Evolutionary conservation across 2,888 invertebrate genomes (phyloP), one percentile per base, ranked within the genome.

Genomic region (Rhamnusium bicolor): DNA sequence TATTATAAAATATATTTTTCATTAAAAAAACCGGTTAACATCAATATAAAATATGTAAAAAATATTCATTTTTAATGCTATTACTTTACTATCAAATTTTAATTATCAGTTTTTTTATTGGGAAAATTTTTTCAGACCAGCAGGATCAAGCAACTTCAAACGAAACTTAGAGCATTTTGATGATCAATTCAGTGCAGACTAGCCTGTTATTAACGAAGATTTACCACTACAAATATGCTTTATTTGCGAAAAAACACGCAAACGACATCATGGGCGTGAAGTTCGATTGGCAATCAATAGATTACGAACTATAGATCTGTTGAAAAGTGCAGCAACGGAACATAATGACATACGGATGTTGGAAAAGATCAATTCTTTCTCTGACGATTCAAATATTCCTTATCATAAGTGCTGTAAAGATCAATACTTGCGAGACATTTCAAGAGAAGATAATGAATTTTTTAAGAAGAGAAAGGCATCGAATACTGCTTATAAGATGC

Each of bases 401-500:
- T 53, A 53, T 53, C 53, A 53, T 53, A 53, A 53, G 7, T 16
- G n/a, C 7, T 53, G 53, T 53, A 53, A 53, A 53, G 53, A 53
- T 53, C 12, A 53, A 10, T 53, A 53, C 19, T 18, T 53, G 53
- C 53, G 53, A 18, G 53, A 53, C 18, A 16, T 53, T n/a, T 10
- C 53, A 16, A 18, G 16, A 18, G 18, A 10, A 53, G 53, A 53
- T 19, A 53, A 16, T 53, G 53, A 53, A 12, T 53, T 16, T 18
- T 7, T 53, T 10, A 67, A n/a, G 16, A 67, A 67, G 40, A 67
- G 21, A 32, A 67, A 67, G 56, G 67, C 54, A 54, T 24, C 12
- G 19, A 67, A 67, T 54, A 67, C 40, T 67, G 56, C 67, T 53
- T 67, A 67, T 54, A 67, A 1, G 40, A 32, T 54, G 56, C 47